These are phyloP conservation scores for Coranthus polyacanthus DNA, from an alignment of 2,797 vertebrate species.

Conservation along the genomic window DNA sequence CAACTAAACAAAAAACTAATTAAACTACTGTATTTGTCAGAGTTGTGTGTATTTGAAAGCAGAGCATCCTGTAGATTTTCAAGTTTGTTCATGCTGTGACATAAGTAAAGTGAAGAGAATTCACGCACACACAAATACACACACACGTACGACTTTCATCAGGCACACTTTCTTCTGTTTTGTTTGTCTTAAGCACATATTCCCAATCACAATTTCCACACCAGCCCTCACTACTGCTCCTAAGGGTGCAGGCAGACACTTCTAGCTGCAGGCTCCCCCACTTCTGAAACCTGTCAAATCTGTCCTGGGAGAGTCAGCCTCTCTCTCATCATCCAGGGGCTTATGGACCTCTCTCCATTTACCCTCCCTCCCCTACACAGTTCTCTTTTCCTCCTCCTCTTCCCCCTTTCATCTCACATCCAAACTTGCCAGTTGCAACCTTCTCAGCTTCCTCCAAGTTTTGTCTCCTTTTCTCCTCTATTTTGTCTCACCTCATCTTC, in stretches of 20 bases:
- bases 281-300: constrained; percentile 90
- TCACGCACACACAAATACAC: constrained; percentile 16
- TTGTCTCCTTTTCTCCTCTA: constrained; percentile 81
- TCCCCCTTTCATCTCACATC: constrained; percentile 82
- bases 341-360: constrained; percentile 87
- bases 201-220: constrained; percentile 86
- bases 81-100: constrained; percentile 75
- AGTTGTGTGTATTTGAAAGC: constrained; percentile 58
- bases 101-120: constrained; percentile 56
- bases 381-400: constrained; percentile 75
- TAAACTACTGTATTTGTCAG: constrained; percentile 71
- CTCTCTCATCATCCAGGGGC: constrained; percentile 87
- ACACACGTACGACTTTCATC: constrained; percentile 73
- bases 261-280: constrained; percentile 89
- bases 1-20: constrained; percentile 71
- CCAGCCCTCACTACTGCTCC: constrained; percentile 79
- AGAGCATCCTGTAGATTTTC: constrained; percentile 68
- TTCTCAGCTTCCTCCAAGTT: constrained; percentile 78
- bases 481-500: constrained; percentile 71
- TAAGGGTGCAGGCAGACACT: constrained; percentile 84
- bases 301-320: constrained; percentile 86
- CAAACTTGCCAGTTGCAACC: constrained; percentile 82
- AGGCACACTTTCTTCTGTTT: constrained; percentile 82
- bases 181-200: constrained; percentile 86
- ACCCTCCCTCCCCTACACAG: constrained; percentile 78